phyloP scores from a whole-genome alignment of 2,888 invertebrate species.

The Heteromyza rotundicornis region DNA sequence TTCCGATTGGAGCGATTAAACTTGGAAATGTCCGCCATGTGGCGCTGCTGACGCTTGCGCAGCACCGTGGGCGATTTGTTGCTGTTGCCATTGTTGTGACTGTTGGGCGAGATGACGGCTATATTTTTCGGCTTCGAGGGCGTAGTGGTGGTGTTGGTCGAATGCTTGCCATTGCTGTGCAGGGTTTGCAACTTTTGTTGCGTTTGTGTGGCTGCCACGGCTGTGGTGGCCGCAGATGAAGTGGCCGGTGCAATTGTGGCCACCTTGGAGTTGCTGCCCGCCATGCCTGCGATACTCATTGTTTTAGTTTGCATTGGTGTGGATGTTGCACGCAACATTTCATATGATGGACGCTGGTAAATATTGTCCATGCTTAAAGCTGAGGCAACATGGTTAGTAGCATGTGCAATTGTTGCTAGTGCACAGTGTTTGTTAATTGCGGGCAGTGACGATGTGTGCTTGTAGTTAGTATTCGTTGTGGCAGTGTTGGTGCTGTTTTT shows the following conservation, averaged over 20 bases:
- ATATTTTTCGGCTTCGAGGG: conserved; percentile 47
- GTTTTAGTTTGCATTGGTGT: conserved; percentile 5
- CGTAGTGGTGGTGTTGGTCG: conserved; percentile 22
- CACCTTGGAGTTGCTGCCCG: too few species aligned
- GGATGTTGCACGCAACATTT: conserved; percentile 3
- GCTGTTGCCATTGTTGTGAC: conserved; percentile 35
- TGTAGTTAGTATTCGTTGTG: too few species aligned
- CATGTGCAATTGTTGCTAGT: conserved; percentile 9
- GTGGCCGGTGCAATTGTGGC: background rate
- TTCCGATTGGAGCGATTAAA: conserved; percentile 77
- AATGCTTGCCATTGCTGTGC: conserved; percentile 24
- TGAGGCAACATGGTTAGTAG: conserved; percentile 6
- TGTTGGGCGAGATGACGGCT: conserved; percentile 54
- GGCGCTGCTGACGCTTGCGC: conserved; percentile 57
- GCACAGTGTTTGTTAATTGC: background rate
- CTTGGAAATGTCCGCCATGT: conserved; percentile 68
- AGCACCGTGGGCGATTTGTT: conserved; percentile 52
- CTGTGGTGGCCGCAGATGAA: conserved; percentile 2
- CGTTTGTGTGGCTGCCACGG: conserved; percentile 16
- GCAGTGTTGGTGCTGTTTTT: conserved; percentile 2
- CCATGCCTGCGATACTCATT: background rate
- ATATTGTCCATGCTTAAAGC: conserved; percentile 9
- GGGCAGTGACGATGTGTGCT: too few species aligned
- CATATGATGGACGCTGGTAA: conserved; percentile 9
- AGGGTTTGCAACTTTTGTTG: conserved; percentile 26